phyloP scores from a whole-genome alignment of 53 echinoderm and acorn worm species.

The Echinometra lucunter region DNA sequence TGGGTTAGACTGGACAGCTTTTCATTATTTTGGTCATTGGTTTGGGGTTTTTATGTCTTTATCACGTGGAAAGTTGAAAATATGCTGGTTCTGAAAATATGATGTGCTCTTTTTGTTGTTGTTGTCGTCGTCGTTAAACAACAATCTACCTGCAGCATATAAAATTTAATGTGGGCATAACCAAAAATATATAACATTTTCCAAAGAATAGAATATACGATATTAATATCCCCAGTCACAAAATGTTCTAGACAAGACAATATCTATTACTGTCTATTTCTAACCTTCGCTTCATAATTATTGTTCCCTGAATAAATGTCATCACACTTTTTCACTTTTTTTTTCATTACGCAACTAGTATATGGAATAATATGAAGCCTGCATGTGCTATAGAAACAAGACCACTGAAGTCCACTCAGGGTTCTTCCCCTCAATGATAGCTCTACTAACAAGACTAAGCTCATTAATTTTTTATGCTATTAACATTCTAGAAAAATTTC shows the following conservation, averaged over 20 bases:
- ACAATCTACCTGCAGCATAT: neutral
- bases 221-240: too few species aligned
- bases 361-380: too few species aligned
- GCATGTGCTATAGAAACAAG: too few species aligned
- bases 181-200: neutral
- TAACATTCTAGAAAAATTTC: too few species aligned
- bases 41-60: neutral
- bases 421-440: too few species aligned
- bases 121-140: too few species aligned
- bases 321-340: neutral
- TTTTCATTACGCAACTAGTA: neutral
- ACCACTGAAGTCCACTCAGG: too few species aligned
- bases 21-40: neutral
- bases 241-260: too few species aligned
- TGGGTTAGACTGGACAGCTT: neutral
- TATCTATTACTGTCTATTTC: too few species aligned
- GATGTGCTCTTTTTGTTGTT: neutral
- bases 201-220: neutral
- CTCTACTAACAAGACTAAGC: too few species aligned
- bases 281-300: neutral
- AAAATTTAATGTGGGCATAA: neutral
- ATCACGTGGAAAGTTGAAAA: neutral
- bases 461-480: too few species aligned
- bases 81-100: neutral
- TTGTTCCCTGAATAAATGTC: neutral